Evolutionary conservation across 2,797 vertebrate genomes (phyloP).

Genomic region (Antennarius maculatus): DNA sequence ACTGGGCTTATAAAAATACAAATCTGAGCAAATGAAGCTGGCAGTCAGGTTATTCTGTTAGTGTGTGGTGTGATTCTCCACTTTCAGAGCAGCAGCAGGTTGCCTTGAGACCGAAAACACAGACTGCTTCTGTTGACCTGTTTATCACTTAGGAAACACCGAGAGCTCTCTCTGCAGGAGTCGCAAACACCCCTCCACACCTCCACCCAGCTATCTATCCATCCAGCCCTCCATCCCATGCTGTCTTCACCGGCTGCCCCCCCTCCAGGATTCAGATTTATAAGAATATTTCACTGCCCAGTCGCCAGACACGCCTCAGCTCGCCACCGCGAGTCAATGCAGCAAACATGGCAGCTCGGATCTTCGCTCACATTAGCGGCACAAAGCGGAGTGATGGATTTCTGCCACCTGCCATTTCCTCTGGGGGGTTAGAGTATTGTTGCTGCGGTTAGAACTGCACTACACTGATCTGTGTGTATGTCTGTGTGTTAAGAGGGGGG

Average conservation of each 20-base stretch:
- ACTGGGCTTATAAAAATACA: not conserved
- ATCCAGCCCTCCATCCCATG: conserved; percentile 24
- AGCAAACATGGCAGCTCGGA: conserved; percentile 53
- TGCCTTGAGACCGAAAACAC: conserved; percentile 63
- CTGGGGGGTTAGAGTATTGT: conserved; percentile 78
- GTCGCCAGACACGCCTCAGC: conserved; percentile 54
- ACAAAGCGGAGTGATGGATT: conserved; percentile 59
- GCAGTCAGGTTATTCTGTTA: conserved; percentile 11
- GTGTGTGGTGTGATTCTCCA: conserved; percentile 31
- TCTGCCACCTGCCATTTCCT: conserved; percentile 59
- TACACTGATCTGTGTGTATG: conserved; percentile 26
- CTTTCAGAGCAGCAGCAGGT: conserved; percentile 52
- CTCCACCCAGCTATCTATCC: conserved; percentile 75
- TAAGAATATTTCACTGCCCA: conserved; percentile 45
- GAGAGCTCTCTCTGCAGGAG: conserved; percentile 73
- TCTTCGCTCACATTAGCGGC: conserved; percentile 59
- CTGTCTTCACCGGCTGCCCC: conserved; percentile 57
- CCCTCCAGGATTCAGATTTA: conserved; percentile 84
- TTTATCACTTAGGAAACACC: conserved; percentile 89
- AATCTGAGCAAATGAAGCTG: conserved; percentile 19
- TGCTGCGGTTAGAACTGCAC: conserved; percentile 30
- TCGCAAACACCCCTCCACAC: conserved; percentile 63
- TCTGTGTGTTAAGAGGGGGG: conserved; percentile 10
- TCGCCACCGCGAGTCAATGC: conserved; percentile 36
- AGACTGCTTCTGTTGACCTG: conserved; percentile 89